Evolutionary conservation across 2,888 invertebrate species (phyloP).

Genomic region (Amblyjoppa fuscipennis): DNA sequence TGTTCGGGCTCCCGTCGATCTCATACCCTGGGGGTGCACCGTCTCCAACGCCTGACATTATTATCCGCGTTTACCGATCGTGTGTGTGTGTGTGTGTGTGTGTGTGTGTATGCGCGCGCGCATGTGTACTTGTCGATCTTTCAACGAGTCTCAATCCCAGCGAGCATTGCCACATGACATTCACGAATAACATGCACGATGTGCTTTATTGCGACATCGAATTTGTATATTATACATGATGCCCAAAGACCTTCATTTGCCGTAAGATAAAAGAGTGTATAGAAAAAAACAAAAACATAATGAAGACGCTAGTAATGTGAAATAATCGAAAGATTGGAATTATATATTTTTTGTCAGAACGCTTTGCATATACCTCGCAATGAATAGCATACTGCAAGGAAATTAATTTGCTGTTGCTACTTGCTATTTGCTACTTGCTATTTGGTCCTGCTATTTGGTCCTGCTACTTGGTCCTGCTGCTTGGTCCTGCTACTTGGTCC

Average conservation of each 20-base stretch:
- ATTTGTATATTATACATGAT: conserved; percentile 12
- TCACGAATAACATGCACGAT: conserved; percentile 5
- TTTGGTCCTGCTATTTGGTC: too few relatives aligned
- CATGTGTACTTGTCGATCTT: conserved; percentile 7
- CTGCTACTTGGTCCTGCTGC: too few relatives aligned
- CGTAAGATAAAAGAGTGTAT: not conserved
- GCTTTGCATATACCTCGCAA: not conserved
- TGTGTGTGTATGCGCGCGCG: not conserved
- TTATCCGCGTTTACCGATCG: not conserved
- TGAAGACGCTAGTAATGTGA: not conserved
- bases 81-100: not conserved
- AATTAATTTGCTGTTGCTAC: not conserved
- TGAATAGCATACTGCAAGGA: not conserved
- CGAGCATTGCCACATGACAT: conserved; percentile 28
- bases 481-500: too few relatives aligned
- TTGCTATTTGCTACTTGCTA: too few relatives aligned
- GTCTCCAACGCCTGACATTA: conserved; percentile 8
- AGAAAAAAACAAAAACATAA: not conserved
- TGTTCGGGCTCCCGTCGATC: conserved; percentile 23
- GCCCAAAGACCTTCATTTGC: conserved; percentile 17
- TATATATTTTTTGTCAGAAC: not conserved
- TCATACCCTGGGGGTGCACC: not conserved
- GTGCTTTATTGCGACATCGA: conserved; percentile 16
- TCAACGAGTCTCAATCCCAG: conserved; percentile 20
- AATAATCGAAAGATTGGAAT: not conserved